Evolutionary conservation across 2,113 vertebrate species (phyloP), one percentile per base, ranked within the genome.

Genomic region (Phalacrocorax aristotelis): DNA sequence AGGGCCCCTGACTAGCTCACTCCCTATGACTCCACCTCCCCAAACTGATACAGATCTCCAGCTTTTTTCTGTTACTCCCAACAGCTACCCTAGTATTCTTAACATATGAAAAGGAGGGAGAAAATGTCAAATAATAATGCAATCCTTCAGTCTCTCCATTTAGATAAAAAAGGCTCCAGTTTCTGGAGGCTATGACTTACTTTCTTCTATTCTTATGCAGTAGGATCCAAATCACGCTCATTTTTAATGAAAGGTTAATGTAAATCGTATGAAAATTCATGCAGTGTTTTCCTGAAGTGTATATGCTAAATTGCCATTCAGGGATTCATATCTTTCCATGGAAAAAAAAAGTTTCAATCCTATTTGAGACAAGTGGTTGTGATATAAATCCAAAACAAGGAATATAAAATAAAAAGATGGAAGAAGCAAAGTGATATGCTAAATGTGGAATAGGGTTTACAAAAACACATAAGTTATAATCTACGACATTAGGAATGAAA

Each of bases 221-320:
- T 44, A 82, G 76, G 69, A 91, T 91, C 66, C 77, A 91, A 92
- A 46, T 87, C 79, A 79, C 6, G 27, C 13, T 87, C 30, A 32
- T 75, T 95, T 95, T 95, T 89, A 95, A 92, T 65, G 89, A 69
- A 90, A 89, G 75, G 30, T 89, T 95, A 95, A 95, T 85, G 75
- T n/a, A 94, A 94, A 92, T 97, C 65, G 80, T 54, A 87, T 93
- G 91, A 96, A 89, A 96, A 95, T 10, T 46, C 86, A 76, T 46
- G 54, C 65, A 89, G 40, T 61, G 52, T 89, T 95, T 85, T 61
- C 77, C 70, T 91, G 65, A 88, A 87, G 51, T 68, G 49, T 81
- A 72, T 44, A 87, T 7, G 52, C 72, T 84, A 75, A 95, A 97
- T 92, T 95, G 49, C n/a, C 89, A 89, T 92, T 95, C 95, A 92